Conservation (phyloP, 2,888 invertebrate species). For the Epicampocera succincta region DNA sequence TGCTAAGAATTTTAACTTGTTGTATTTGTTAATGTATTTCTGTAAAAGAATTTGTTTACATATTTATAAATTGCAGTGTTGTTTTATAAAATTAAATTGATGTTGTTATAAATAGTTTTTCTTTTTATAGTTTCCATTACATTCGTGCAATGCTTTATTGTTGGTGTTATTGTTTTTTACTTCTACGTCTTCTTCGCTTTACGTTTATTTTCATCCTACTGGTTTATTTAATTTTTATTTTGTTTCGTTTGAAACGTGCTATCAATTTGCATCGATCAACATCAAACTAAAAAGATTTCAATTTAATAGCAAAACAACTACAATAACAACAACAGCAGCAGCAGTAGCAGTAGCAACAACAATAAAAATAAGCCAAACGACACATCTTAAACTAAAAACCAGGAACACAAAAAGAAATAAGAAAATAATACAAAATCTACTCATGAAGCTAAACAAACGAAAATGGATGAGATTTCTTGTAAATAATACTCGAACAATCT, state of each 20-base stretch:
- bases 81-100: slow-evolving; percentile 60
- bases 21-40: slow-evolving; percentile 10
- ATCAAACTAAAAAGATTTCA: slow-evolving; percentile 70
- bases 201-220: slow-evolving; percentile 7
- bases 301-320: slow-evolving; percentile 66
- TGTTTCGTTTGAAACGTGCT: slow-evolving; percentile 60
- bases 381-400: slow-evolving; percentile 60
- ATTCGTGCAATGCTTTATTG: slow-evolving; percentile 18
- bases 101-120: slow-evolving; percentile 54
- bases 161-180: slow-evolving; percentile 47
- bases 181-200: slow-evolving; percentile 34
- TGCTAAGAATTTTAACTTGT: background rate
- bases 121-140: background rate
- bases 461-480: slow-evolving; percentile 68
- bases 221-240: slow-evolving; percentile 19
- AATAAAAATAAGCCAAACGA: slow-evolving; percentile 58
- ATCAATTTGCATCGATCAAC: slow-evolving; percentile 72
- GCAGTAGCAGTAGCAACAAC: too few relatives aligned
- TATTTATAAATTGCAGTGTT: slow-evolving; percentile 61
- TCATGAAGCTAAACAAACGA: slow-evolving; percentile 62
- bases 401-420: slow-evolving; percentile 14
- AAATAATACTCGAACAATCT: slow-evolving; percentile 47
- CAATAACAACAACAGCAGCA: slow-evolving; percentile 12
- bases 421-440: slow-evolving; percentile 1
- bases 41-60: slow-evolving; percentile 56